Percentiles rank a stretch among this genome's conserved stretches.
Evolutionary conservation across 2,888 invertebrate species (phyloP).

Genomic region (Chymomyza caudatula): DNA sequence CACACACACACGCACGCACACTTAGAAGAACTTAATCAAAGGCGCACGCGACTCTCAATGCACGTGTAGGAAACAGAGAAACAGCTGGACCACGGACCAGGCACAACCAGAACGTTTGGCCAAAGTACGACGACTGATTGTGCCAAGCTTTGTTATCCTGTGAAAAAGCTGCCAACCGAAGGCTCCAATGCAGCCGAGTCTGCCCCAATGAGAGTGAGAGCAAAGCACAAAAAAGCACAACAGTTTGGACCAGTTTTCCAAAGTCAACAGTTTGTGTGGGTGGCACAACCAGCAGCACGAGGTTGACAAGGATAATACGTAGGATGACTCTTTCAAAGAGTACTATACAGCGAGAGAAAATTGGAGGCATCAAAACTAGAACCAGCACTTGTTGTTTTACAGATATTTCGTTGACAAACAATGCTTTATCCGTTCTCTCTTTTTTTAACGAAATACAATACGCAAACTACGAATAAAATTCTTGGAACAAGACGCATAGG

Average conservation of each 20-base stretch:
- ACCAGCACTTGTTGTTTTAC: no score
- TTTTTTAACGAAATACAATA: no score
- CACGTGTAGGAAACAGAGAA: not conserved
- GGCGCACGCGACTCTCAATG: conserved; percentile 1
- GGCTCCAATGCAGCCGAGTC: not conserved
- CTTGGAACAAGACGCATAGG: no score
- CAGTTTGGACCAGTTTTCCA: not conserved
- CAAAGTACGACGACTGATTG: conserved; percentile 71
- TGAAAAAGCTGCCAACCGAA: conserved; percentile 47
- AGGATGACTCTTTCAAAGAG: not conserved
- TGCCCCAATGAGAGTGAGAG: not conserved
- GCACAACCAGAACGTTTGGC: conserved; percentile 60
- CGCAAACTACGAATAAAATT: no score
- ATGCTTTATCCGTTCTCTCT: no score
- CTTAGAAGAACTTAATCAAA: not conserved
- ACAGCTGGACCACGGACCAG: conserved; percentile 15
- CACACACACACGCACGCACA: conserved; percentile 15
- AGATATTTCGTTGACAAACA: no score
- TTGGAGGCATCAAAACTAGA: not conserved
- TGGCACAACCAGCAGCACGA: not conserved
- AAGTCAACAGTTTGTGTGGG: not conserved
- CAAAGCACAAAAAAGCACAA: not conserved
- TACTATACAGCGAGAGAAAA: not conserved
- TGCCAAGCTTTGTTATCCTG: conserved; percentile 67
- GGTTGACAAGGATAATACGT: conserved; percentile 8